Conservation (phyloP, 2,888 invertebrate genomes). For the Dynastes maya region DNA sequence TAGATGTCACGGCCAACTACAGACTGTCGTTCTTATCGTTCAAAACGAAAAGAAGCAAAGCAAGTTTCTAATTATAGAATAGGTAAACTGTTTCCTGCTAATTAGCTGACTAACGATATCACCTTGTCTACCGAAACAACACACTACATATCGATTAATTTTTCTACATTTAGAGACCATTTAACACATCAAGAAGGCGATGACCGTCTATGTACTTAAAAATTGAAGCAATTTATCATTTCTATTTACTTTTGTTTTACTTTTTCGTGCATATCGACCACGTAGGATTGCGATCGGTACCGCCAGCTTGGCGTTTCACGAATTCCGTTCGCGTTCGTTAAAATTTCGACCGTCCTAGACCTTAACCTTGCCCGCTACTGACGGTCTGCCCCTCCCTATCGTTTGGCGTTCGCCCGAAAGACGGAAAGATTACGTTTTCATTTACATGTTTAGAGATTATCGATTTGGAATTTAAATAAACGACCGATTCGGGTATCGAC, state of each 20-base stretch:
- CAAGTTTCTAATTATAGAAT: slow-evolving; percentile 5
- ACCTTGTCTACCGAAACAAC: too few species aligned
- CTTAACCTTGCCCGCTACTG: slow-evolving; percentile 1
- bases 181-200: too few species aligned
- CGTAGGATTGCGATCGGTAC: background rate
- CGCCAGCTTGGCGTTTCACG: background rate
- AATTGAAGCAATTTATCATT: too few species aligned
- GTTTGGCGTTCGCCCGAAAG: too few species aligned
- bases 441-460: slow-evolving; percentile 21
- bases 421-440: slow-evolving; percentile 9
- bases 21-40: background rate
- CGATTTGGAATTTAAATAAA: slow-evolving; percentile 25
- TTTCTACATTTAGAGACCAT: too few species aligned
- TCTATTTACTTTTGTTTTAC: too few species aligned
- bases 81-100: background rate
- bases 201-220: too few species aligned
- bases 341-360: slow-evolving; percentile 27
- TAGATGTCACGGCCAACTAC: background rate
- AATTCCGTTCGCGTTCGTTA: slow-evolving; percentile 5
- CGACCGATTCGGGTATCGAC: background rate
- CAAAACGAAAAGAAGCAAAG: background rate
- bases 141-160: too few species aligned
- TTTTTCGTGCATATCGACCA: too few species aligned
- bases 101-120: background rate
- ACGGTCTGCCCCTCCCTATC: background rate